Percentiles rank a stretch among this genome's conserved stretches.
phyloP scores from a whole-genome alignment of 2,888 invertebrate species.

The Melanophora roralis region DNA sequence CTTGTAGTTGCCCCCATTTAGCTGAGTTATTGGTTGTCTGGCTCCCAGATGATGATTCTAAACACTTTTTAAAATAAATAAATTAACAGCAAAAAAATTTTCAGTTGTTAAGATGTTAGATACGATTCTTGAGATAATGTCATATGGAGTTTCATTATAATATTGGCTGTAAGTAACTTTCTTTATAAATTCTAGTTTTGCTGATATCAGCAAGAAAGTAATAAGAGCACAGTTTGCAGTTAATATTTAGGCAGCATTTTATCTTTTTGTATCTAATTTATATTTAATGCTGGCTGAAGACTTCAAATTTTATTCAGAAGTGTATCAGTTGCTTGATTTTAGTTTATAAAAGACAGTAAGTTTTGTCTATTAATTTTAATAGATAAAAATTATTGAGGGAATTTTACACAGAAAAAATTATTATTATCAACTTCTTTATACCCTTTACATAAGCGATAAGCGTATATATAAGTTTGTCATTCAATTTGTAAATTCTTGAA shows the following conservation, averaged over 20 bases:
- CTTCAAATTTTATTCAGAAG: slow-evolving; percentile 26
- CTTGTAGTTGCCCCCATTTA: not conserved
- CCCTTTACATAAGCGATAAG: too few species aligned
- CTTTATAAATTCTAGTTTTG: not conserved
- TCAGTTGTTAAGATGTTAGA: slow-evolving; percentile 57
- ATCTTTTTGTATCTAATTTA: too few species aligned
- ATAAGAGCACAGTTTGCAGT: not conserved
- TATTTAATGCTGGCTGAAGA: too few species aligned
- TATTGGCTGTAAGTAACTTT: slow-evolving; percentile 37
- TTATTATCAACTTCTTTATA: too few species aligned
- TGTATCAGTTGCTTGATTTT: slow-evolving; percentile 35
- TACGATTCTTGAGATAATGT: slow-evolving; percentile 53
- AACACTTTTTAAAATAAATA: not conserved
- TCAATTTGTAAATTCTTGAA: too few species aligned
- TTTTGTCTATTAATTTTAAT: slow-evolving; percentile 22
- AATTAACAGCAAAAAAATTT: slow-evolving; percentile 45
- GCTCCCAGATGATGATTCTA: not conserved
- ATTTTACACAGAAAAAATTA: too few species aligned
- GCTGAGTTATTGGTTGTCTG: not conserved
- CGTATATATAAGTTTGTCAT: too few species aligned
- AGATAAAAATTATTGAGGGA: not conserved
- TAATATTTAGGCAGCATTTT: too few species aligned
- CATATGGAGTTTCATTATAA: slow-evolving; percentile 45
- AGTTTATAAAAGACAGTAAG: slow-evolving; percentile 10
- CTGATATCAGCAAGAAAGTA: slow-evolving; percentile 42